Percentiles rank a stretch among this genome's conserved stretches.
Conservation (phyloP, 1,140 invertebrate species). For the Halyomorpha halys region DNA sequence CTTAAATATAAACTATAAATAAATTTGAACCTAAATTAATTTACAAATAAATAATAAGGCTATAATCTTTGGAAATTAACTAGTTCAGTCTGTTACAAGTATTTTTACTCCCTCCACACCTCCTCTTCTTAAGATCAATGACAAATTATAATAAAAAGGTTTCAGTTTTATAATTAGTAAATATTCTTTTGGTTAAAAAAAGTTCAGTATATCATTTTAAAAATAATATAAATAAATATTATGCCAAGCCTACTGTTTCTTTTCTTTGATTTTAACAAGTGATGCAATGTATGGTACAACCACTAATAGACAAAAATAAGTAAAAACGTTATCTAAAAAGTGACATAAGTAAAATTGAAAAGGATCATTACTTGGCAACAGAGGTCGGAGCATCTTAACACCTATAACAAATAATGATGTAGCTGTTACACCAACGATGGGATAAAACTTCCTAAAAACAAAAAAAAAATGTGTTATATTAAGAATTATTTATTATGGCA, state of each 20-base stretch:
- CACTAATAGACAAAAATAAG: conserved; percentile 25
- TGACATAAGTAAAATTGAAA: conserved; percentile 28
- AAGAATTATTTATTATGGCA: background rate
- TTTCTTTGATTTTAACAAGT: conserved; percentile 27
- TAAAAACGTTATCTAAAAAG: conserved; percentile 25
- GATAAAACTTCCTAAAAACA: conserved; percentile 26
- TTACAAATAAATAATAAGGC: too few relatives aligned
- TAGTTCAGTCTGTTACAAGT: too few relatives aligned
- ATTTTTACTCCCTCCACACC: too few relatives aligned
- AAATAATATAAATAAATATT: too few relatives aligned
- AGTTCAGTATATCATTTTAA: too few relatives aligned
- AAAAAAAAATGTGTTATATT: background rate
- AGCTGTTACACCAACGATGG: conserved; percentile 26
- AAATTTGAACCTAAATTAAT: too few relatives aligned
- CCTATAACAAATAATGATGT: conserved; percentile 27
- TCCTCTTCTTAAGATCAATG: too few relatives aligned
- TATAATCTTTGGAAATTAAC: too few relatives aligned
- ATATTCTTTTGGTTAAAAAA: too few relatives aligned
- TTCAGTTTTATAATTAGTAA: too few relatives aligned
- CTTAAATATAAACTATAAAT: too few relatives aligned
- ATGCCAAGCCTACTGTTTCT: background rate
- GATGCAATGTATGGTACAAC: conserved; percentile 28
- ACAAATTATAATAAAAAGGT: too few relatives aligned
- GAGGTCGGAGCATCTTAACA: conserved; percentile 25
- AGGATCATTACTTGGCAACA: conserved; percentile 27